Conservation (phyloP, 2,797 vertebrate species). For the Argyrosomus regius region DNA sequence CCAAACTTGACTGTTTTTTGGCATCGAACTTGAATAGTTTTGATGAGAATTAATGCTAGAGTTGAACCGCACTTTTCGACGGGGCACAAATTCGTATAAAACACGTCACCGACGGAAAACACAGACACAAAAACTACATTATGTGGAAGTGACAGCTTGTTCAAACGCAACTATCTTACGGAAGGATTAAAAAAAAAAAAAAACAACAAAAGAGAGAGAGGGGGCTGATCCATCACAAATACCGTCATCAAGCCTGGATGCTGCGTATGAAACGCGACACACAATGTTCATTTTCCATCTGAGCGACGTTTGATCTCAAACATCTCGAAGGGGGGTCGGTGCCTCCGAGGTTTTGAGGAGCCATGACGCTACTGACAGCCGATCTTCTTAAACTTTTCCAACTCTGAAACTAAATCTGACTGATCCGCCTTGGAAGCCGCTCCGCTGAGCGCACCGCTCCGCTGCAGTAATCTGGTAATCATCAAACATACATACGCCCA, state of each 20-base stretch:
- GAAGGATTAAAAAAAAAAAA: background rate
- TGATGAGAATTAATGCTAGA: slow-evolving; percentile 45
- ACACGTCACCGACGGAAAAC: slow-evolving; percentile 25
- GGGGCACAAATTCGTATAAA: slow-evolving; percentile 30
- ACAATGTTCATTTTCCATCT: slow-evolving; percentile 60
- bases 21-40: slow-evolving; percentile 33
- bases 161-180: slow-evolving; percentile 29
- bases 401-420: slow-evolving; percentile 66
- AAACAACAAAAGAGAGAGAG: background rate
- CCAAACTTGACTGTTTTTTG: slow-evolving; percentile 49
- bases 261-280: slow-evolving; percentile 56
- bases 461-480: slow-evolving; percentile 67
- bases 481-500: slow-evolving; percentile 50
- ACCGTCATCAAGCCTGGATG: slow-evolving; percentile 17
- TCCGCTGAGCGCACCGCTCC: background rate
- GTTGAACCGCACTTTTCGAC: slow-evolving; percentile 35
- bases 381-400: slow-evolving; percentile 60
- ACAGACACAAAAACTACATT: slow-evolving; percentile 25
- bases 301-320: slow-evolving; percentile 50
- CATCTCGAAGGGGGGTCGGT: slow-evolving; percentile 1
- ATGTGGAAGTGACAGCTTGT: slow-evolving; percentile 14
- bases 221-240: slow-evolving; percentile 36
- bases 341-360: slow-evolving; percentile 35
- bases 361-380: slow-evolving; percentile 60
- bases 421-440: slow-evolving; percentile 50